phyloP scores from a whole-genome alignment of 2,797 vertebrate genomes.

The Scolopax rusticola region DNA sequence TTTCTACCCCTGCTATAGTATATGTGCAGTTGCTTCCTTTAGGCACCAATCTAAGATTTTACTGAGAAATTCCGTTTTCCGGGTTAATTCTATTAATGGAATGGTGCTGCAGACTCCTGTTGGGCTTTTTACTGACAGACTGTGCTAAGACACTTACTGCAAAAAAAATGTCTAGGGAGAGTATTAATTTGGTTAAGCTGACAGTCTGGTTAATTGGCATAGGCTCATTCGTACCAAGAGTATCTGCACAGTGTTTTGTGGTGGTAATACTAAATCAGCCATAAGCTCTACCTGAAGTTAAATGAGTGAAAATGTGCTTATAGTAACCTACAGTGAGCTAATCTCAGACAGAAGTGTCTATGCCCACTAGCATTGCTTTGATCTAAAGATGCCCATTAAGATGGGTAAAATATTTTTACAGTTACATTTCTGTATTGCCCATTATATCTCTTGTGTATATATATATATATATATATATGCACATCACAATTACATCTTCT shows the following conservation, averaged over 20 bases:
- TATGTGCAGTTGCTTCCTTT: not conserved
- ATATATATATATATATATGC: not conserved
- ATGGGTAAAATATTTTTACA: not conserved
- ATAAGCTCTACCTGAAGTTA: not conserved
- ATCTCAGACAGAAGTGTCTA: not conserved
- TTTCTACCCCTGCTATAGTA: not conserved
- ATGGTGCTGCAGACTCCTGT: not conserved
- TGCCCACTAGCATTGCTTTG: not conserved
- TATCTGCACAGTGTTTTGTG: not conserved
- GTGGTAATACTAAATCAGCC: not conserved
- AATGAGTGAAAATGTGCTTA: not conserved
- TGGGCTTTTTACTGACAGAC: not conserved
- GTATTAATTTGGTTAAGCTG: not conserved
- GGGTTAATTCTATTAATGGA: not conserved
- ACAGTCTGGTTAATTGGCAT: not conserved
- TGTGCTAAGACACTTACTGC: not conserved
- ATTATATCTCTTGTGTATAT: not conserved
- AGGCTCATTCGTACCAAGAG: not conserved
- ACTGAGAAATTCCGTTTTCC: not conserved
- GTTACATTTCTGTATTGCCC: not conserved
- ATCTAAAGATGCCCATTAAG: not conserved
- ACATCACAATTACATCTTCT: not conserved
- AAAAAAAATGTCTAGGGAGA: not conserved
- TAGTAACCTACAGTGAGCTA: not conserved
- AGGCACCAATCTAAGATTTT: not conserved